phyloP scores from a whole-genome alignment of 2,797 vertebrate species.

The Phoxinus dragarum region DNA sequence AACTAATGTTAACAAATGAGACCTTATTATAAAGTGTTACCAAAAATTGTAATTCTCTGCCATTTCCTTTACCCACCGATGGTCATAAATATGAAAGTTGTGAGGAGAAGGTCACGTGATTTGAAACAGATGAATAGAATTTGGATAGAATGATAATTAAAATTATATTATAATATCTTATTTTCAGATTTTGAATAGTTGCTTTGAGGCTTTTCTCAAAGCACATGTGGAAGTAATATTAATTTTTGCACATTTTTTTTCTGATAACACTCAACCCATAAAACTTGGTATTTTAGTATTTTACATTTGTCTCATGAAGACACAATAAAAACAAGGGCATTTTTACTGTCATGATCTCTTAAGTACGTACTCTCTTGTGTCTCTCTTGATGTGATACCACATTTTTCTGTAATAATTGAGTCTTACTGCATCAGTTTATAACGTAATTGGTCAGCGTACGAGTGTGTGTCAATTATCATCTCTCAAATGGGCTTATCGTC shows the following conservation, averaged over 20 bases:
- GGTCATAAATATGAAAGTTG: neutral
- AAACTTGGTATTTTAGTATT: neutral
- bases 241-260: slow-evolving; percentile 16
- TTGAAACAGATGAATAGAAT: slow-evolving; percentile 9
- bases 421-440: neutral
- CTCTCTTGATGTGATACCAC: neutral
- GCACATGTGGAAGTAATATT: slow-evolving; percentile 39
- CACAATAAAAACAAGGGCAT: neutral
- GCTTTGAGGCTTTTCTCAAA: slow-evolving; percentile 27
- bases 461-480: slow-evolving; percentile 11
- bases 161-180: neutral
- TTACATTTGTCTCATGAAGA: neutral
- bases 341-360: neutral
- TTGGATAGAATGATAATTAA: neutral
- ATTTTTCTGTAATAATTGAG: neutral
- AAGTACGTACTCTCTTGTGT: neutral
- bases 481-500: slow-evolving; percentile 36
- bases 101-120: neutral
- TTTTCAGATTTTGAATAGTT: slow-evolving; percentile 27
- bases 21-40: neutral
- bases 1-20: neutral
- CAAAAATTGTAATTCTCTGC: neutral
- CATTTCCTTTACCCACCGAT: neutral
- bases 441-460: neutral
- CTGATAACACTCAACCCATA: neutral